phyloP scores from a whole-genome alignment of 2,888 invertebrate genomes.

The Mimas tiliae region DNA sequence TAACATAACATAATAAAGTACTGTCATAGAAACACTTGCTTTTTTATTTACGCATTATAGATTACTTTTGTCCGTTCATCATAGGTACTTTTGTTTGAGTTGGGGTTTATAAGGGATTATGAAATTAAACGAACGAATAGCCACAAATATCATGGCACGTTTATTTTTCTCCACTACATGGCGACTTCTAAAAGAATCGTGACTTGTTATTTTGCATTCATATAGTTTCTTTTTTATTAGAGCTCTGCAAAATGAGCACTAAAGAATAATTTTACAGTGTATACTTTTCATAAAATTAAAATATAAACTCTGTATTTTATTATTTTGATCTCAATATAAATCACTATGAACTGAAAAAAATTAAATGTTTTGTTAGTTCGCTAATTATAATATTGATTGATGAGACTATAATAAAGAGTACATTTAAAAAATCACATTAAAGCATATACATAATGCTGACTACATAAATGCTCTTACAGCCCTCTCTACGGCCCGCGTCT shows the following conservation, averaged over 20 bases:
- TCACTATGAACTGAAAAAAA: constrained; percentile 81
- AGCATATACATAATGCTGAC: constrained; percentile 86
- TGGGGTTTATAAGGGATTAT: constrained; percentile 11
- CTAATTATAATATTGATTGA: constrained; percentile 82
- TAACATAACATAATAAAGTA: constrained; percentile 1
- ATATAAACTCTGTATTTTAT: constrained; percentile 81
- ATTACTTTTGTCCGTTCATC: background rate
- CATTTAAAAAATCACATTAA: constrained; percentile 86
- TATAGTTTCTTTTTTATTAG: constrained; percentile 78
- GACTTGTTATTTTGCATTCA: constrained; percentile 84
- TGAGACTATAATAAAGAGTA: constrained; percentile 83
- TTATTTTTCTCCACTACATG: constrained; percentile 86
- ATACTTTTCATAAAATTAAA: constrained; percentile 83
- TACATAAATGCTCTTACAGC: constrained; percentile 82
- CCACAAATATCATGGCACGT: constrained; percentile 86
- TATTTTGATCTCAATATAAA: constrained; percentile 82
- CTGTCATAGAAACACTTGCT: background rate
- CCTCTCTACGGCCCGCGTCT: constrained; percentile 53
- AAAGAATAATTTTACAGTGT: constrained; percentile 80
- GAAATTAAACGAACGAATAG: constrained; percentile 68
- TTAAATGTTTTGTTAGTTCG: constrained; percentile 81
- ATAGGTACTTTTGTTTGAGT: background rate
- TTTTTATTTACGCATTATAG: no score
- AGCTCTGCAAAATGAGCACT: constrained; percentile 76
- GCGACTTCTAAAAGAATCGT: constrained; percentile 85